Evolutionary conservation across 2,797 vertebrate species (phyloP), one percentile per base, ranked within the genome.

Genomic region (Rachycentron canadum): DNA sequence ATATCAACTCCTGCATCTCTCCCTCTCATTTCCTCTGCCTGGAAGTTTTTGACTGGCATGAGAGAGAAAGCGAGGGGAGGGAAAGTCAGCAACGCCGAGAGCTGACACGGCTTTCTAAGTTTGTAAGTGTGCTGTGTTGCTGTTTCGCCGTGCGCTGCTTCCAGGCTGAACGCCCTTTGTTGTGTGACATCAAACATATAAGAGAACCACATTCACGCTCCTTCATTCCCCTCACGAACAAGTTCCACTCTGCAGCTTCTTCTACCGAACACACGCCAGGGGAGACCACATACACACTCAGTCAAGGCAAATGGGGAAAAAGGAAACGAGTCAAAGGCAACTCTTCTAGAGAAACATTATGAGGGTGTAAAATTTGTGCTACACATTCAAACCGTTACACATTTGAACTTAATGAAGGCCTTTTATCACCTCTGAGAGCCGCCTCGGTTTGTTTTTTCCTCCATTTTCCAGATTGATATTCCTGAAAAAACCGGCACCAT

Each of bases 141-240:
- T 50, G 59, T 85, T 87, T 84, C 25, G 3, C 85, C 43, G 69
- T 64, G 21, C 30, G 21, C 13, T 12, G 78, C 86, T 88, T 67
- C 73, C 72, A 83, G 83, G 75, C 81, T 67, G 75, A 80, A 21
- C 34, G 17, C 69, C 36, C 84, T 88, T 86, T 90, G 86, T 88
- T 86, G 86, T 86, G 88, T 32, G 84, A 88, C 88, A 88, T 91
- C 86, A 92, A 86, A 89, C 81, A 63, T 73, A 45, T 12, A 21
- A 64, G 75, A 58, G 7, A 78, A 73, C 63, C 67, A 67, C 78
- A 60, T 80, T 63, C 40, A 2, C 43, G 21, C 80, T 69, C 76
- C 62, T 69, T 78, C 70, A 40, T 52, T 64, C 76, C 61, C 76
- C 73, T 56, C 36, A 58, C 16, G 70, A 81, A 67, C 80, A 52